Percentiles rank a stretch among this genome's conserved stretches.
Conservation (phyloP, 2,797 vertebrate genomes). For the Hydrophis major region DNA sequence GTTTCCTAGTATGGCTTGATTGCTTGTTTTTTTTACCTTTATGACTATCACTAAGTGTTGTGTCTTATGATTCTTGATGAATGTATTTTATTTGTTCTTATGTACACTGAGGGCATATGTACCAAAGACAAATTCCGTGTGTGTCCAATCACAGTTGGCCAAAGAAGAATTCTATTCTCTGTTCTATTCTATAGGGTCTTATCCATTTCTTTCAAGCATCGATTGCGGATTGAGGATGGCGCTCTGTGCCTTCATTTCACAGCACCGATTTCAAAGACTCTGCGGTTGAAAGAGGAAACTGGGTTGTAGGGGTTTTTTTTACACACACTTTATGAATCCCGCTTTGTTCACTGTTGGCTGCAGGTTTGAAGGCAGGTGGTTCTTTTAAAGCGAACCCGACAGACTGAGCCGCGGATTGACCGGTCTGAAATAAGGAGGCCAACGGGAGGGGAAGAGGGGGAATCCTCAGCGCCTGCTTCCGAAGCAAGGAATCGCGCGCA, state of each 20-base stretch:
- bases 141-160: too few relatives aligned
- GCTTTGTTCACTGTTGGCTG: background rate
- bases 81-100: too few relatives aligned
- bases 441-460: accelerated
- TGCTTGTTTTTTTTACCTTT: too few relatives aligned
- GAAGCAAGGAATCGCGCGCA: background rate
- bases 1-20: too few relatives aligned
- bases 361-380: background rate
- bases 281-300: background rate
- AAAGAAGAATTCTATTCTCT: too few relatives aligned
- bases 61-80: too few relatives aligned
- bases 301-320: too few relatives aligned
- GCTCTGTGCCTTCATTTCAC: background rate
- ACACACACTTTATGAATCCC: background rate
- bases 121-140: too few relatives aligned
- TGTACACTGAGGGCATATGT: too few relatives aligned
- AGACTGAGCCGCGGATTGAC: background rate
- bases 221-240: background rate
- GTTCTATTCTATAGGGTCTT: background rate
- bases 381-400: background rate
- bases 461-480: background rate
- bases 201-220: background rate
- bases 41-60: too few relatives aligned
- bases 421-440: background rate
- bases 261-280: background rate